phyloP scores from a whole-genome alignment of 35 echinoderm and acorn worm species.

The Lytechinus pictus region DNA sequence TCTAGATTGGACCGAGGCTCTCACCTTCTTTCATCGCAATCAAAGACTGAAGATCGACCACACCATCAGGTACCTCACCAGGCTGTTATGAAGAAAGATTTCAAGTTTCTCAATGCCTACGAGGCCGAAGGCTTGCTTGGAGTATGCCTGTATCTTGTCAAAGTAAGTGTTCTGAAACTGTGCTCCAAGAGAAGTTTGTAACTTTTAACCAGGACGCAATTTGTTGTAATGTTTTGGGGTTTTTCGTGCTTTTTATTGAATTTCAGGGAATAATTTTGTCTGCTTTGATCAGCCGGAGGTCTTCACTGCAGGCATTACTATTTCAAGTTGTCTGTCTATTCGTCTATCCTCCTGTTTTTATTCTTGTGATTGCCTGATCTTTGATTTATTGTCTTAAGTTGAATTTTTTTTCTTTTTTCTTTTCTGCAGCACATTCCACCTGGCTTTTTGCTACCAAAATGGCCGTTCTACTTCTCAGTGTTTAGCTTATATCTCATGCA shows the following conservation, averaged over 20 bases:
- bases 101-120: slow-evolving; percentile 86
- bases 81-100: slow-evolving; percentile 72
- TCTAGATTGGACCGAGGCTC: slow-evolving; percentile 57
- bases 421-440: slow-evolving; percentile 77
- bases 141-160: slow-evolving; percentile 85
- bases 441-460: slow-evolving; percentile 77
- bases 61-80: slow-evolving; percentile 56
- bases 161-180: slow-evolving; percentile 55
- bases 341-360: no score
- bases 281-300: no score
- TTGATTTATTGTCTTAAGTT: neutral
- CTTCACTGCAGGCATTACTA: no score
- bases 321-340: no score
- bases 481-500: slow-evolving; percentile 94
- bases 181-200: no score
- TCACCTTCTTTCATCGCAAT: neutral
- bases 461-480: slow-evolving; percentile 87
- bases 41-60: neutral
- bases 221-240: no score
- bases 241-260: no score
- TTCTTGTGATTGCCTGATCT: no score
- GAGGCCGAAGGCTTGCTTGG: slow-evolving; percentile 89
- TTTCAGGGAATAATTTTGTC: no score
- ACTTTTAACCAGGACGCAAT: no score
- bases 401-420: neutral